Conservation (phyloP, 2,113 vertebrate species). For the Paramisgurnus dabryanus region DNA sequence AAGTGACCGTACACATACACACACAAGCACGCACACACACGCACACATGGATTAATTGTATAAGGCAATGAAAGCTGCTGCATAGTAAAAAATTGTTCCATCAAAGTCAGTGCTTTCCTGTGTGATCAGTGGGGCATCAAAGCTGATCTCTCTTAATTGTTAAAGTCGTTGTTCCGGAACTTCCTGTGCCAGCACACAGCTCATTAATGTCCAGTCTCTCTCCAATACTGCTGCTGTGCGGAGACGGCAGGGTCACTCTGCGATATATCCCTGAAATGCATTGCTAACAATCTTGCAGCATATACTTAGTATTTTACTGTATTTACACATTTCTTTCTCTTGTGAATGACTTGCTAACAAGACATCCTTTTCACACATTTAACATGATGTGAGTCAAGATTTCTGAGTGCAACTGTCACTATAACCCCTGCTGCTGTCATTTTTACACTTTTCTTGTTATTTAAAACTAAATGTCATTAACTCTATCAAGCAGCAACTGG, state of each 20-base stretch:
- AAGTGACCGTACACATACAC: neutral
- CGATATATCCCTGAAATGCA: neutral
- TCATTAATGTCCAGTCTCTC: conserved; percentile 41
- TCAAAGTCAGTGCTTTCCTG: conserved; percentile 44
- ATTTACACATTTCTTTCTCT: neutral
- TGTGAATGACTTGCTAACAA: neutral
- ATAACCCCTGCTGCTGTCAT: conserved; percentile 12
- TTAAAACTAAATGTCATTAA: too few relatives aligned
- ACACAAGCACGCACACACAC: conserved; percentile 9
- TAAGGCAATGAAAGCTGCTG: conserved; percentile 6
- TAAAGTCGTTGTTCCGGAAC: conserved; percentile 41
- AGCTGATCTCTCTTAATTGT: conserved; percentile 44
- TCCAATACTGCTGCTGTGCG: neutral
- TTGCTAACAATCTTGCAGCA: neutral
- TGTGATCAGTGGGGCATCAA: conserved; percentile 44
- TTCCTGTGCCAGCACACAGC: conserved; percentile 34
- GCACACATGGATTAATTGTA: conserved; percentile 20
- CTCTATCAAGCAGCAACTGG: too few relatives aligned
- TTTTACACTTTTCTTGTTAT: neutral
- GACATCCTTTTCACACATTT: neutral
- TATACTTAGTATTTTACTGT: neutral
- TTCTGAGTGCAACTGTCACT: neutral
- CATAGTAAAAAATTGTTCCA: conserved; percentile 23
- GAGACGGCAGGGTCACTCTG: neutral
- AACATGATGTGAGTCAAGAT: neutral